Conservation (phyloP, 2,888 invertebrate genomes). For the Tolmerus cingulatus region DNA sequence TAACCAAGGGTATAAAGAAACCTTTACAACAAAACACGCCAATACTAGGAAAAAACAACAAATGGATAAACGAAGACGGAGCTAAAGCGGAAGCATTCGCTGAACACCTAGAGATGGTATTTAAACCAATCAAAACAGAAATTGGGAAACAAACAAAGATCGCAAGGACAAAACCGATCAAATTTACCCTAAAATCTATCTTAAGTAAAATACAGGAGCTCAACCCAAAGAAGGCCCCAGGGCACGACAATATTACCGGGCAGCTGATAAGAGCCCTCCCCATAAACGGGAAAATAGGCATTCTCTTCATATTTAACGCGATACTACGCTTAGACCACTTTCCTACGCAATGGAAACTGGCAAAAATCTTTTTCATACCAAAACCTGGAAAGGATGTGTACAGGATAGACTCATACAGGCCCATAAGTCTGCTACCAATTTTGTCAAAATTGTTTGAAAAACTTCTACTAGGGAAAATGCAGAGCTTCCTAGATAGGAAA, state of each 20-base stretch:
- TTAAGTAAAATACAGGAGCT: neutral
- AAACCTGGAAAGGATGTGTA: neutral
- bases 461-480: neutral
- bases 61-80: neutral
- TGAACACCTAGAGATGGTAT: neutral
- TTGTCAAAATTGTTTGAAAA: conserved; percentile 30
- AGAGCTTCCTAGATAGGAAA: neutral
- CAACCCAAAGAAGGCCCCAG: neutral
- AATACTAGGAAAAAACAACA: neutral
- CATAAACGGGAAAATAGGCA: neutral
- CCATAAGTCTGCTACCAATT: conserved; percentile 1
- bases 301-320: neutral
- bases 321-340: neutral
- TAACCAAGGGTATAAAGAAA: conserved; percentile 5
- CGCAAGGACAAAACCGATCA: neutral
- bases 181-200: neutral
- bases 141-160: neutral
- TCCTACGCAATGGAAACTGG: neutral
- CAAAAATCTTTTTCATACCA: neutral
- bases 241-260: neutral
- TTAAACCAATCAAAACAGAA: neutral
- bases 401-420: neutral
- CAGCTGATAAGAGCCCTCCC: neutral
- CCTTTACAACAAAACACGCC: neutral
- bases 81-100: neutral